Evolutionary conservation across 2,797 vertebrate species (phyloP).

Genomic region (Agapornis canus): DNA sequence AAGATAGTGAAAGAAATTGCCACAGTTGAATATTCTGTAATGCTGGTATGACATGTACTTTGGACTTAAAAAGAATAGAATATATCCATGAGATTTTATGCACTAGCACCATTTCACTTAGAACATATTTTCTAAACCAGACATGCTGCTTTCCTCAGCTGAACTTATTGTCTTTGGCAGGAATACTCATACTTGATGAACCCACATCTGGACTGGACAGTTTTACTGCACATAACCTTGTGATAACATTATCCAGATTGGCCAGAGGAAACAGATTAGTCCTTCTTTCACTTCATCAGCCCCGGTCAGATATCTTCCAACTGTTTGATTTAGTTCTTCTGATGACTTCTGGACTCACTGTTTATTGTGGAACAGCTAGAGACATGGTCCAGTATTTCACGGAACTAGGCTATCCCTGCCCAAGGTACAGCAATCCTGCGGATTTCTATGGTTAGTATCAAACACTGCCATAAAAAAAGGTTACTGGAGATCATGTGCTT

Average conservation of each 20-base stretch:
- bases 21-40: background rate
- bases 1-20: background rate
- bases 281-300: slow-evolving; percentile 93
- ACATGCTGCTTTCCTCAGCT: background rate
- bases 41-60: background rate
- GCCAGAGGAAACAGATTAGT: slow-evolving; percentile 93
- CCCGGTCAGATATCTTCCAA: slow-evolving; percentile 94
- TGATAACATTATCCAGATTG: slow-evolving; percentile 91
- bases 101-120: background rate
- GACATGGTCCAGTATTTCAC: slow-evolving; percentile 95
- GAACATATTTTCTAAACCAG: background rate
- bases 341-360: slow-evolving; percentile 87
- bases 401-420: slow-evolving; percentile 88
- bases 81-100: background rate
- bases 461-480: background rate
- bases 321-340: slow-evolving; percentile 94
- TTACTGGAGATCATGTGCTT: background rate
- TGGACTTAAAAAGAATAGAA: background rate
- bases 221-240: slow-evolving; percentile 95
- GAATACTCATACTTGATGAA: slow-evolving; percentile 94
- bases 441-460: slow-evolving; percentile 91
- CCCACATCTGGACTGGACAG: slow-evolving; percentile 96
- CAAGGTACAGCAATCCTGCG: slow-evolving; percentile 93
- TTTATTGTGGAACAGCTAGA: slow-evolving; percentile 87
- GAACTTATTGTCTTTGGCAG: slow-evolving; percentile 71